Conservation (phyloP, 2,113 vertebrate genomes). For the Mesoclemmys tuberculata region DNA sequence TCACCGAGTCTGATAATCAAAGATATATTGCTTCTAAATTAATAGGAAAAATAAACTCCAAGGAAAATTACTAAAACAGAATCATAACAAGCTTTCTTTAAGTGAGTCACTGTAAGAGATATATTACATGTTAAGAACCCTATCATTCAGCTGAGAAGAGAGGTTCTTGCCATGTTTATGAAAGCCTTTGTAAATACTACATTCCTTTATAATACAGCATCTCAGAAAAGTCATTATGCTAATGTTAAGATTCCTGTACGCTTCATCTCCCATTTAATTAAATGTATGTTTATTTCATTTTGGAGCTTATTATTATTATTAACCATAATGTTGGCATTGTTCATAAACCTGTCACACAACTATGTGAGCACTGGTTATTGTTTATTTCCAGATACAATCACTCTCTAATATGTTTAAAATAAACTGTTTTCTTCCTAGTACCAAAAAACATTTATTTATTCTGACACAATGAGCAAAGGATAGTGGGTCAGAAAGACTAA, state of each 20-base stretch:
- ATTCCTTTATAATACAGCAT: neutral
- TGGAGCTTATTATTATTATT: conserved; percentile 17
- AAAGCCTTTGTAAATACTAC: neutral
- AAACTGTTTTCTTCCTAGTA: neutral
- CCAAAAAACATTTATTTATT: conserved; percentile 34
- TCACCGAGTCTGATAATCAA: conserved; percentile 46
- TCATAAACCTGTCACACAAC: neutral
- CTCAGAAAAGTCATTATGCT: conserved; percentile 24
- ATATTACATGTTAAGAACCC: conserved; percentile 54
- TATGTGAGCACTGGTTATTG: conserved; percentile 15
- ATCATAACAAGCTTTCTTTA: conserved; percentile 32
- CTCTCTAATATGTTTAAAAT: neutral
- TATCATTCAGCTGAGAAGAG: conserved; percentile 51
- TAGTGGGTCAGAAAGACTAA: neutral
- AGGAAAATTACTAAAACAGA: conserved; percentile 19
- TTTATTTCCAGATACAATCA: neutral
- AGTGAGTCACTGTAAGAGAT: neutral
- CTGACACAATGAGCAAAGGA: conserved; percentile 26
- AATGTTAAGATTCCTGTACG: conserved; percentile 16
- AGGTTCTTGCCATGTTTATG: conserved; percentile 7
- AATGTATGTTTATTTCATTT: conserved; percentile 44
- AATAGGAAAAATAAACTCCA: conserved; percentile 18
- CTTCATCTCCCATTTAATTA: conserved; percentile 41
- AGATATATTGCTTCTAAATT: conserved; percentile 30
- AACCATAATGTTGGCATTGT: conserved; percentile 17